Evolutionary conservation across 2,113 vertebrate genomes (phyloP), one percentile per base, ranked within the genome.

Genomic region (Spermophilus dauricus): DNA sequence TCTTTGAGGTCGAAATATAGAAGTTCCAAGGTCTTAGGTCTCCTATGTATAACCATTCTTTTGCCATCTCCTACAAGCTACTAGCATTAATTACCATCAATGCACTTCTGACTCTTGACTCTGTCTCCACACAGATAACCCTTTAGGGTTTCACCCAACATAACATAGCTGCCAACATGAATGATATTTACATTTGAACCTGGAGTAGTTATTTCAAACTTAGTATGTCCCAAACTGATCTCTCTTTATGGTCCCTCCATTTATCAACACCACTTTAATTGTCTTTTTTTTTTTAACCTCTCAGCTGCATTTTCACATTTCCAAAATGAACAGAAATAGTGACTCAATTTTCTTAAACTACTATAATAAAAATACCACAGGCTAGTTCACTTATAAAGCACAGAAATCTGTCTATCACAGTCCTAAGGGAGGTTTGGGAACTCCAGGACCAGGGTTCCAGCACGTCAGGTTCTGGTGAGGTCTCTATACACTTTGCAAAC

Each of bases 401-500:
- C 13, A 63, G 12, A 24, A 45, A 72, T n/a, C 5, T 73, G 2
- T 65, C 39, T 67, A 11, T 22, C 42, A 65, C 28, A 39, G 5
- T 53, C 69, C 22, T 56, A 13, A 2, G 56, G 56, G 37, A 39
- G 4, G 13, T 4, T 51, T 53, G 56, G 8, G 18, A 76, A 56
- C 58, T 42, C n/a, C 51, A 63, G 51, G 45, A 48, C 45, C 12
- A n/a, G 56, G 5, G 20, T 48, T n/a, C 13, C 8, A 67, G 12
- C 26, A 34, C 1, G 13, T 7, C 18, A 30, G 11, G 18, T 3
- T 39, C 10, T 53, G 12, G 13, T 32, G 48, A 56, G 37, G 28
- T 2, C 1, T 51, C 1, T n/a, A 4, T 78, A 5, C 6, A 0
- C 9, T 39, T 10, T 42, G 5, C 37, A 58, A 20, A 56, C 2